phyloP scores from a whole-genome alignment of 2,888 invertebrate species.

The Amblyjoppa fuscipennis region DNA sequence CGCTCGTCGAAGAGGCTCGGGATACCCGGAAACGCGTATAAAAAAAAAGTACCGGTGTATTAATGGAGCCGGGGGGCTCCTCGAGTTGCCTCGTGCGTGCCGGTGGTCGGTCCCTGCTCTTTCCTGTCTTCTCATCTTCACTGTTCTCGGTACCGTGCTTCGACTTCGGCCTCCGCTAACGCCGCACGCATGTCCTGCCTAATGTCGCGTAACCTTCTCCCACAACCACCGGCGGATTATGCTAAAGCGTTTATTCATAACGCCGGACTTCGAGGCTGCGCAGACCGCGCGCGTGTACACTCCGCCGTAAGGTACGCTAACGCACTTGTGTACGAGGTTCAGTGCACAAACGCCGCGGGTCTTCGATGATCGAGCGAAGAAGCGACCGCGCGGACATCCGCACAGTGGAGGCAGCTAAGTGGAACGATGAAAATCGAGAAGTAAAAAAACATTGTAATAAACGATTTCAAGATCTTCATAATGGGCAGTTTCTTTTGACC shows the following conservation, averaged over 20 bases:
- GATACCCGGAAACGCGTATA: conserved; percentile 35
- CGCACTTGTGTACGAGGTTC: background rate
- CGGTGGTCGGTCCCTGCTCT: conserved; percentile 33
- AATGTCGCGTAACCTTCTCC: conserved; percentile 62
- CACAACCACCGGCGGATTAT: conserved; percentile 53
- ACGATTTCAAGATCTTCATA: background rate
- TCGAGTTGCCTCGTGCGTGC: conserved; percentile 37
- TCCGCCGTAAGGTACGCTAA: background rate
- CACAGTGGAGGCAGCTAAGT: conserved; percentile 14
- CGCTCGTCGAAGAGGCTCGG: conserved; percentile 16
- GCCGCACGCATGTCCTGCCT: conserved; percentile 55
- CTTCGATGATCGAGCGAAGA: conserved; percentile 30
- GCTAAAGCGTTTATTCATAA: conserved; percentile 61
- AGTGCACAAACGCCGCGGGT: background rate
- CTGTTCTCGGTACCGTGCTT: conserved; percentile 14
- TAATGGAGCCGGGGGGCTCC: conserved; percentile 34
- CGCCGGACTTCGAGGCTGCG: conserved; percentile 18
- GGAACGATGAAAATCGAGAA: conserved; percentile 18
- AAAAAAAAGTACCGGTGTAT: conserved; percentile 47
- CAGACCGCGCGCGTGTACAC: background rate
- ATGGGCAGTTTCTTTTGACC: background rate
- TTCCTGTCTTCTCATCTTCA: conserved; percentile 29
- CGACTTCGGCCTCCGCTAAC: conserved; percentile 10
- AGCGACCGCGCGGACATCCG: conserved; percentile 14
- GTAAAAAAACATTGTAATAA: background rate